phyloP scores from a whole-genome alignment of 2,113 vertebrate genomes.

The Centropus bengalensis region DNA sequence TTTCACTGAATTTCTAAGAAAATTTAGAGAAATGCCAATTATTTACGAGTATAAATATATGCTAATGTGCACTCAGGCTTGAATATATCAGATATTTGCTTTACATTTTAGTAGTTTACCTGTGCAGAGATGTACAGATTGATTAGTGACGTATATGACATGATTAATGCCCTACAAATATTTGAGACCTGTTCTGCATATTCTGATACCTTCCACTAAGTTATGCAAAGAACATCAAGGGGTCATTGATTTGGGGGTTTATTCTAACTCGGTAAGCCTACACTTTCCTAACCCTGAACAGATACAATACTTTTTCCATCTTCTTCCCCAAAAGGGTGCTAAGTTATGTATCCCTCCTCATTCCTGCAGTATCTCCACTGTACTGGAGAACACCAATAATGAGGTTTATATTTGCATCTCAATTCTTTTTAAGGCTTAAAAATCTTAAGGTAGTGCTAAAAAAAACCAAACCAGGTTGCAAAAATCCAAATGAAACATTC shows the following conservation, averaged over 20 bases:
- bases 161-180: neutral
- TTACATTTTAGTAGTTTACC: neutral
- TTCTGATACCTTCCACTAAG: neutral
- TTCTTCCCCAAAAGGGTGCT: neutral
- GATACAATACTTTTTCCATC: neutral
- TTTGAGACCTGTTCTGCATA: neutral
- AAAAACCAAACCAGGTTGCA: neutral
- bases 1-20: slow-evolving; percentile 6
- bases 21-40: neutral
- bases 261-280: neutral
- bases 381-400: neutral
- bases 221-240: neutral
- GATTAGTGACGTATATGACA: neutral
- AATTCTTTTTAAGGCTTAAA: neutral
- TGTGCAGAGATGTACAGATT: neutral
- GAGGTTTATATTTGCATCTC: neutral
- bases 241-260: neutral
- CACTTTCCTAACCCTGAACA: neutral
- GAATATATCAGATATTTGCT: neutral
- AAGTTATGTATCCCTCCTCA: neutral
- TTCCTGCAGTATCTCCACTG: neutral
- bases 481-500: neutral
- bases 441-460: neutral
- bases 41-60: slow-evolving; percentile 1
- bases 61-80: neutral